Evolutionary conservation across 2,888 invertebrate genomes (phyloP), one percentile per base, ranked within the genome.

Genomic region (Drepana falcataria): DNA sequence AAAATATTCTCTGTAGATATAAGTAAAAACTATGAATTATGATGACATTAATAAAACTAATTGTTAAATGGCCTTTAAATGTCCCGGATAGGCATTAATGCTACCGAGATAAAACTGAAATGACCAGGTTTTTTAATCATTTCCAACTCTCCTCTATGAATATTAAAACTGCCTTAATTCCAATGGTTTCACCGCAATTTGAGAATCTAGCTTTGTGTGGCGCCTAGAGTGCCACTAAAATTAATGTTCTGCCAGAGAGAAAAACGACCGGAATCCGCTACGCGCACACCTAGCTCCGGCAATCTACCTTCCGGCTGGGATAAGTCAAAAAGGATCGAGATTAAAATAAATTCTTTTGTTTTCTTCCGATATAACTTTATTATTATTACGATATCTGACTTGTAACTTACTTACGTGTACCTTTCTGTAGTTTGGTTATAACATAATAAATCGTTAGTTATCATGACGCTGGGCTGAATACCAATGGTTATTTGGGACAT

Each of bases 231-330:
- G 87, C 81, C 79, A 82, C 81, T 84, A 81, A 89, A 90, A 89
- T 89, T 87, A 89, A 90, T 90, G 88, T 85, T 82, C 87, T 86
- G 88, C 83, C 87, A 84, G 79, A 76, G 81, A 87, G 89, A 89
- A 88, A 90, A 90, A 90, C 87, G 89, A 86, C 79, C 81, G 78
- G 71, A 75, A 77, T 60, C 74, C 74, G 63, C 68, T 65, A 67
- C 71, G 76, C 75, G 71, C 73, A 72, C 68, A 72, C 68, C 69
- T 59, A 72, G 37, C 37, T 2, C 9, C 6, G 44, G 9, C 2
- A 44, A 44, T 65, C 65, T 73, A 70, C 68, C 66, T 71, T 63
- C 60, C 66, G 66, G 65, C 75, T 72, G 51, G 34, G 34, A 40
- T 34, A 66, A 68, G 66, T 80, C 73, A 71, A 72, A 79, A 75